A percentile compares a stretch with the other conserved stretches of the same genome.
These are phyloP conservation scores for Polyommatus icarus DNA, from an alignment of 2,888 invertebrate species.

Conservation along the genomic window DNA sequence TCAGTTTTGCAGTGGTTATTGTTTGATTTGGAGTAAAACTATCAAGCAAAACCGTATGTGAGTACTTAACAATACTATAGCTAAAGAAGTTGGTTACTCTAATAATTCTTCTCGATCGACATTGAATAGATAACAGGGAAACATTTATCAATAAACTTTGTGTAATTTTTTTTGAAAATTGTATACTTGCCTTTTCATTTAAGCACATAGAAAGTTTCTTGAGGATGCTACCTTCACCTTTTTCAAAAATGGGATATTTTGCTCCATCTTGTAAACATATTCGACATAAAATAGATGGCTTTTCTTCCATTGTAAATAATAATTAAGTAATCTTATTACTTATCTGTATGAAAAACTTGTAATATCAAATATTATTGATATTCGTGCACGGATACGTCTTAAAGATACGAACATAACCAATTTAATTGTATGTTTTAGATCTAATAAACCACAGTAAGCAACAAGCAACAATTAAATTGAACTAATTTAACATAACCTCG, in stretches of 20 bases:
- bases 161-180: neutral
- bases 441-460: neutral
- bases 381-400: neutral
- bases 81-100: neutral
- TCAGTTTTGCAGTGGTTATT: too few species aligned
- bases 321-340: neutral
- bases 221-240: slow-evolving; percentile 45
- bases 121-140: too few species aligned
- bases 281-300: slow-evolving; percentile 53
- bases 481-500: neutral
- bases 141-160: neutral
- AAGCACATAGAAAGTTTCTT: slow-evolving; percentile 58
- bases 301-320: slow-evolving; percentile 31
- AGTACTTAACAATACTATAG: too few species aligned
- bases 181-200: slow-evolving; percentile 55
- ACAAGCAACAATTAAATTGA: neutral
- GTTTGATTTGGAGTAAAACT: too few species aligned
- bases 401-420: neutral
- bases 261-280: slow-evolving; percentile 65
- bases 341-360: neutral
- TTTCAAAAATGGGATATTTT: slow-evolving; percentile 58
- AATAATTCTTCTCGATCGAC: neutral
- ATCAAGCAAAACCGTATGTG: too few species aligned
- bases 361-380: neutral
- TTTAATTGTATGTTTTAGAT: neutral